Percentiles rank a stretch among this genome's conserved stretches.
These are phyloP conservation scores for Acanthaster planci DNA, from an alignment of 35 echinoderm and acorn worm genomes.

Conservation along the genomic window DNA sequence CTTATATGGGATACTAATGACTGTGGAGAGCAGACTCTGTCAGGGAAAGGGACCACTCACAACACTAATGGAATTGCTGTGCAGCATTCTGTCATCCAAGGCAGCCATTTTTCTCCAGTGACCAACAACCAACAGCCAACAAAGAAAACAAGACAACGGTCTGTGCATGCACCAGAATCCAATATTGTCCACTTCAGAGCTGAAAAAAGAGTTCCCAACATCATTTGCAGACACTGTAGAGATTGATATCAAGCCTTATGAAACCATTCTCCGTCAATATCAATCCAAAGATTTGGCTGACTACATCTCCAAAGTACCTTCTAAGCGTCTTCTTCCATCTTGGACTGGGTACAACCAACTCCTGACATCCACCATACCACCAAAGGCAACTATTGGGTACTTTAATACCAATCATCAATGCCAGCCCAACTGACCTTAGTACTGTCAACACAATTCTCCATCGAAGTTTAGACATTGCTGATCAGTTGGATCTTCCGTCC, in stretches of 20 bases:
- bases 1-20: slow-evolving; percentile 83
- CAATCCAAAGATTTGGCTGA: not conserved
- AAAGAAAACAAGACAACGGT: not conserved
- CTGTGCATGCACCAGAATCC: not conserved
- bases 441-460: slow-evolving; percentile 73
- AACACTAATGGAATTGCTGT: slow-evolving; percentile 26
- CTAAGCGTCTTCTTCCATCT: not conserved
- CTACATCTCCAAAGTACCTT: not conserved
- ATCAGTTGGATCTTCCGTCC: slow-evolving; percentile 38
- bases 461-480: slow-evolving; percentile 55
- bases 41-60: slow-evolving; percentile 38
- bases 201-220: not conserved
- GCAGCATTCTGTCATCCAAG: slow-evolving; percentile 27
- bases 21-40: slow-evolving; percentile 64
- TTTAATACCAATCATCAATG: slow-evolving; percentile 22
- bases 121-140: not conserved
- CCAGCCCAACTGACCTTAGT: slow-evolving; percentile 57
- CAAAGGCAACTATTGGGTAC: slow-evolving; percentile 22
- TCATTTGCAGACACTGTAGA: not conserved
- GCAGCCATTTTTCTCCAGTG: not conserved
- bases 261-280: not conserved
- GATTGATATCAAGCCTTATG: not conserved
- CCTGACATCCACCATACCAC: slow-evolving; percentile 8
- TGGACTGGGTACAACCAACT: slow-evolving; percentile 38
- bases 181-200: not conserved